Evolutionary conservation across 64 coral and sea anemone species (phyloP).

Genomic region (Pocillopora verrucosa): DNA sequence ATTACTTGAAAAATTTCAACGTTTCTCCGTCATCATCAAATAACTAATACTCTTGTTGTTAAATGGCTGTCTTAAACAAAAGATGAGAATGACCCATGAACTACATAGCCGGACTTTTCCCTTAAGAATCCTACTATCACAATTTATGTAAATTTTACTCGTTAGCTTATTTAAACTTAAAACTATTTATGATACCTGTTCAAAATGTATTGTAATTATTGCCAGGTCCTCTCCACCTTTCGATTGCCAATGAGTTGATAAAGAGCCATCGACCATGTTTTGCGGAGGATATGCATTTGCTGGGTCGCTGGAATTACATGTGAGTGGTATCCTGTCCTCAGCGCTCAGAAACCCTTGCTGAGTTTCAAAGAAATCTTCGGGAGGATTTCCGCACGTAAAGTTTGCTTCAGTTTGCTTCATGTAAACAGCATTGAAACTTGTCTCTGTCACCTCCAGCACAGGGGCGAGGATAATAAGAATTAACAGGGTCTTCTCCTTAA

Average conservation of each 20-base stretch:
- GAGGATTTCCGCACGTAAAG: constrained; percentile 77
- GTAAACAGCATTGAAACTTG: constrained; percentile 51
- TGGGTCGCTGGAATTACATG: constrained; percentile 71
- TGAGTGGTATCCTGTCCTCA: neutral
- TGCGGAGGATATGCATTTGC: constrained; percentile 48
- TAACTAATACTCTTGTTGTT: neutral
- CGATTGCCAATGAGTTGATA: constrained; percentile 76
- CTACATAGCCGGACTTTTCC: neutral
- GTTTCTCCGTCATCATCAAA: neutral
- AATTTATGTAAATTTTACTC: neutral
- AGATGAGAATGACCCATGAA: neutral
- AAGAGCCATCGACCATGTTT: constrained; percentile 59
- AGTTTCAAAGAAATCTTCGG: constrained; percentile 77
- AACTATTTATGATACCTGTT: constrained; percentile 61
- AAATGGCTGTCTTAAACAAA: neutral
- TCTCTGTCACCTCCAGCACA: neutral
- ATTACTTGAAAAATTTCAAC: neutral
- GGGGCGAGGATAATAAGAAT: neutral
- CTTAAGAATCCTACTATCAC: neutral
- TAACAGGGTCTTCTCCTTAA: neutral
- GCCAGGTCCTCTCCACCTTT: constrained; percentile 45
- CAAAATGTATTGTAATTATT: constrained; percentile 70
- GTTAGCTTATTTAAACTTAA: constrained; percentile 1
- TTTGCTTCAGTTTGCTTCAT: constrained; percentile 57
- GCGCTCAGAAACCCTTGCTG: constrained; percentile 54